Evolutionary conservation across 2,888 invertebrate genomes (phyloP).

Genomic region (Cephus nigrinus): DNA sequence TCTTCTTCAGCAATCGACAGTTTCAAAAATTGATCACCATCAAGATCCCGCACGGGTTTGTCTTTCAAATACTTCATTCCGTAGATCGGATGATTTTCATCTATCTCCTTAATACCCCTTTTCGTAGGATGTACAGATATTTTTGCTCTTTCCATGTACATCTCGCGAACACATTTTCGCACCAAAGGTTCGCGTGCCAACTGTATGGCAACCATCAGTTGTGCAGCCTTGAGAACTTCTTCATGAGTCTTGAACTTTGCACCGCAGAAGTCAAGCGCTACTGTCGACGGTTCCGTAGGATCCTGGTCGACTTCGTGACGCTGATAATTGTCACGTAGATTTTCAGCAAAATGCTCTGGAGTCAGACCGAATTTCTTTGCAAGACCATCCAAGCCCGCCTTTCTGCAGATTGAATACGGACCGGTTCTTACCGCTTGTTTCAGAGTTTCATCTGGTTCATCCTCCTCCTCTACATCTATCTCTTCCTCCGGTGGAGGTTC

Average conservation of each 20-base stretch:
- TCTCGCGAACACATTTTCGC: constrained; percentile 85
- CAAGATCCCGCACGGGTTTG: constrained; percentile 90
- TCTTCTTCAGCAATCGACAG: constrained; percentile 85
- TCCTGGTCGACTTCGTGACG: constrained; percentile 95
- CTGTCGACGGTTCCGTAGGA: constrained; percentile 82
- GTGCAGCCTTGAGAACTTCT: constrained; percentile 89
- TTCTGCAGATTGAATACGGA: constrained; percentile 87
- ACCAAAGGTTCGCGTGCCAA: constrained; percentile 92
- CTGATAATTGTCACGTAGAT: constrained; percentile 94
- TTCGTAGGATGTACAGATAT: constrained; percentile 86
- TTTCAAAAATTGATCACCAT: constrained; percentile 91
- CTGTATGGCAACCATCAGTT: constrained; percentile 95
- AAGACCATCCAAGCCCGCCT: constrained; percentile 85
- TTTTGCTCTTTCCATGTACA: constrained; percentile 89
- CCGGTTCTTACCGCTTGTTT: constrained; percentile 91
- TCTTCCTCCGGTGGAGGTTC: constrained; percentile 73
- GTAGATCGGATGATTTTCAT: constrained; percentile 91
- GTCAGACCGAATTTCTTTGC: constrained; percentile 92
- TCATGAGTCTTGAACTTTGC: constrained; percentile 70
- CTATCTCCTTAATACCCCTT: constrained; percentile 93
- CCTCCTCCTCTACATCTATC: constrained; percentile 70
- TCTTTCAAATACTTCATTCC: constrained; percentile 90
- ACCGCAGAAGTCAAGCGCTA: constrained; percentile 79
- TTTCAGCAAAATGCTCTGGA: constrained; percentile 96
- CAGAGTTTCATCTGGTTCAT: constrained; percentile 71